phyloP scores from a whole-genome alignment of 2,797 vertebrate genomes.

The Acanthurus leucopareius region DNA sequence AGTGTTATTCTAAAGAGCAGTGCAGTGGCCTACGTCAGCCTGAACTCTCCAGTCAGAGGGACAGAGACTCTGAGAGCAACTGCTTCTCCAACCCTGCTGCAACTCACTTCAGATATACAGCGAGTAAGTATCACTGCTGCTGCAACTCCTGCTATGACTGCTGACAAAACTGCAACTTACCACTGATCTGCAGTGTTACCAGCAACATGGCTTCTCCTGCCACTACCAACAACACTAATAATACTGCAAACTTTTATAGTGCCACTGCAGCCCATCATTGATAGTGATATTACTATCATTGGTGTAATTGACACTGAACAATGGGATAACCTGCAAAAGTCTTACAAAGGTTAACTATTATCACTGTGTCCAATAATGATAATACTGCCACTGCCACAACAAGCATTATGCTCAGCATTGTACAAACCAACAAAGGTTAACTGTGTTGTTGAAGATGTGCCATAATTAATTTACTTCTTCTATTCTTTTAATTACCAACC shows the following conservation, averaged over 20 bases:
- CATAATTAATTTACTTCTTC: too few relatives aligned
- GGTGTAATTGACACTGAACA: too few relatives aligned
- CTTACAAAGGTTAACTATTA: too few relatives aligned
- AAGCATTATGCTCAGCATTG: too few relatives aligned
- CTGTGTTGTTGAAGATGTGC: neutral
- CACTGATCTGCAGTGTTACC: neutral
- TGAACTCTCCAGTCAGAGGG: constrained; percentile 89
- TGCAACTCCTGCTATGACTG: neutral
- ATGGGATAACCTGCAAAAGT: neutral
- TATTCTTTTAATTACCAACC: too few relatives aligned
- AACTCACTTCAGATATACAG: constrained; percentile 89
- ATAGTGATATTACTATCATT: neutral
- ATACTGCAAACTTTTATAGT: neutral
- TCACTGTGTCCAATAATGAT: too few relatives aligned
- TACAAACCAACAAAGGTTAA: neutral
- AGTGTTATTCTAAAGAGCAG: constrained; percentile 89
- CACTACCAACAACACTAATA: neutral
- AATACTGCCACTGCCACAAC: too few relatives aligned
- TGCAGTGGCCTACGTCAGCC: constrained; percentile 91
- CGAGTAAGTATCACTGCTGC: constrained; percentile 55
- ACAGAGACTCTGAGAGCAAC: constrained; percentile 86
- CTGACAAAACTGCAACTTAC: neutral
- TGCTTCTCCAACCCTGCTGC: constrained; percentile 92
- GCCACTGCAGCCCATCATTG: neutral
- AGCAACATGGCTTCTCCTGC: neutral